Percentiles rank a stretch among this genome's conserved stretches.
Conservation (phyloP, 2,113 vertebrate genomes). For the Galbula dea region DNA sequence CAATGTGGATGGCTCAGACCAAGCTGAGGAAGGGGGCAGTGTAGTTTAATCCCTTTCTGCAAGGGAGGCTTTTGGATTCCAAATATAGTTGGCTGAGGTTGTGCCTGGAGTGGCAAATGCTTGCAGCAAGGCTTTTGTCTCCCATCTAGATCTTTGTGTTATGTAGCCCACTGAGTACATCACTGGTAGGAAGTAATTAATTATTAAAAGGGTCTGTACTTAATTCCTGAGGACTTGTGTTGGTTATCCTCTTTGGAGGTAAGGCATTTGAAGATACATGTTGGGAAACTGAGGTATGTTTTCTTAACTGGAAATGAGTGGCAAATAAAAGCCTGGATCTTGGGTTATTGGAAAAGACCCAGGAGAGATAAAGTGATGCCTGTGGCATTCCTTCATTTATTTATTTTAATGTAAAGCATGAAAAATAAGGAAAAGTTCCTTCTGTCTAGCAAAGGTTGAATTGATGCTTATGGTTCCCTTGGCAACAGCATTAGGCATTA, state of each 20-base stretch:
- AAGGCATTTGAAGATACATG: accelerated
- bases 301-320: background rate
- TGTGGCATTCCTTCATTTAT: background rate
- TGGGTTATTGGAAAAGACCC: background rate
- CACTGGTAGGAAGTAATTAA: background rate
- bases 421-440: conserved; percentile 22
- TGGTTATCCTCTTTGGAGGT: background rate
- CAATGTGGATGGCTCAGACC: conserved; percentile 14
- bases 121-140: background rate
- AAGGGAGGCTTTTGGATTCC: background rate
- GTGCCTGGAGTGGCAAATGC: background rate
- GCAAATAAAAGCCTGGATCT: background rate
- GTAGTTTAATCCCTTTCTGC: background rate
- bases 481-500: conserved; percentile 23
- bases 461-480: conserved; percentile 58
- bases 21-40: background rate
- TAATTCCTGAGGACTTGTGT: background rate
- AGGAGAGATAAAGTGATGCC: background rate
- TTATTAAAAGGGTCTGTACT: background rate
- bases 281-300: background rate
- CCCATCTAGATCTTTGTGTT: background rate
- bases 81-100: background rate
- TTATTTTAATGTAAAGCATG: conserved; percentile 20
- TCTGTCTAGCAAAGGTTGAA: conserved; percentile 38
- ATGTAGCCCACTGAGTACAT: background rate